Evolutionary conservation across 2,888 invertebrate genomes (phyloP).

Genomic region (Camptogramma bilineatum): DNA sequence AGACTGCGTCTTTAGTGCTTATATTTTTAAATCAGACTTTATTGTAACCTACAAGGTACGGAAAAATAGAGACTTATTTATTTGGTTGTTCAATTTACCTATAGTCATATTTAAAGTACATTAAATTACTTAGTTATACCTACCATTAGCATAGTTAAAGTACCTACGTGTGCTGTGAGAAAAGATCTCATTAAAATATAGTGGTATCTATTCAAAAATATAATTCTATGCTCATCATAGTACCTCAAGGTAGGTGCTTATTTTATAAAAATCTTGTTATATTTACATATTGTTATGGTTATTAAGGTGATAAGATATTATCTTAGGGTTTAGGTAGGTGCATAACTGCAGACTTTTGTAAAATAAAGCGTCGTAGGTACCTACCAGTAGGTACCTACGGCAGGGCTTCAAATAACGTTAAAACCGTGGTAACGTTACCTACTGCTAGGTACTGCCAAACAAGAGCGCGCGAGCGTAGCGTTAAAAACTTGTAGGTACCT

Average conservation of each 20-base stretch:
- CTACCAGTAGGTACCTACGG: neutral
- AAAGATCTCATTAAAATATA: constrained; percentile 69
- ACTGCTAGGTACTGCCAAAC: no score
- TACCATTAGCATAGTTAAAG: constrained; percentile 22
- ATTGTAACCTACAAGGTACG: constrained; percentile 5
- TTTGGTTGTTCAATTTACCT: constrained; percentile 44
- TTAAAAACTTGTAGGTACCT: no score
- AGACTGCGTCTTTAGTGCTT: constrained; percentile 44
- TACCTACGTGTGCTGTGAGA: constrained; percentile 74
- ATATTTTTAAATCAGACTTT: constrained; percentile 8
- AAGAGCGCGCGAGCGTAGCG: no score
- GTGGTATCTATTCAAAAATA: constrained; percentile 45
- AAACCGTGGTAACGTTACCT: no score
- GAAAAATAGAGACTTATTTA: constrained; percentile 46
- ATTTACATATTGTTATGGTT: constrained; percentile 3
- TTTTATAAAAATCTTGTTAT: constrained; percentile 16
- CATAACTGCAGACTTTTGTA: neutral
- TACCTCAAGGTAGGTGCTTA: neutral
- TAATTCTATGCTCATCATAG: constrained; percentile 15
- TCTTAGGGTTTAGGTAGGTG: neutral
- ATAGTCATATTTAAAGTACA: constrained; percentile 41
- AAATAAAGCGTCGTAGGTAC: neutral
- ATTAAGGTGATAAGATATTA: neutral
- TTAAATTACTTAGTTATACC: neutral
- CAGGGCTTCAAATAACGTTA: neutral